Percentiles rank a stretch among this genome's conserved stretches.
These are phyloP conservation scores for Cydia strobilella DNA, from an alignment of 1,140 invertebrate species.

Conservation along the genomic window DNA sequence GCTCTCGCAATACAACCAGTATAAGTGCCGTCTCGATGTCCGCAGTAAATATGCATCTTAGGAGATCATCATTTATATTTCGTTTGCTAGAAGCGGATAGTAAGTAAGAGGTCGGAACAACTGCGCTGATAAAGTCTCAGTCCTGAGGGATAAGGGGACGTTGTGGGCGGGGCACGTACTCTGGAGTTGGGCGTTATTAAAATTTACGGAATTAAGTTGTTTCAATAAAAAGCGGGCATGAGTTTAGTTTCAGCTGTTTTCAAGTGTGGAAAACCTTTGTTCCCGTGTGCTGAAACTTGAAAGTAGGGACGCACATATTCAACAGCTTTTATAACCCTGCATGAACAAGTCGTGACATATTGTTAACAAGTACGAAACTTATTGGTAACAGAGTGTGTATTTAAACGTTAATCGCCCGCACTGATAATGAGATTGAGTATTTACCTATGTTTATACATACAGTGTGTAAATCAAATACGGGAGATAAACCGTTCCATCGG, in stretches of 20 bases:
- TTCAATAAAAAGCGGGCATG: constrained; percentile 4
- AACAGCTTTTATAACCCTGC: background rate
- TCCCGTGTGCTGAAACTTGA: background rate
- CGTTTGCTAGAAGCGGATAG: background rate
- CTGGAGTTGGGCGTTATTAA: constrained; percentile 30
- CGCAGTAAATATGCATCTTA: background rate
- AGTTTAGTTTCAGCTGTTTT: constrained; percentile 1
- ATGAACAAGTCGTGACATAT: too few species aligned
- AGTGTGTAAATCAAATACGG: too few species aligned
- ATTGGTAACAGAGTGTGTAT: background rate
- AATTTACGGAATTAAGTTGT: constrained; percentile 27
- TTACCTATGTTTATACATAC: too few species aligned
- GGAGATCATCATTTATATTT: background rate
- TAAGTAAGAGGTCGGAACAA: background rate
- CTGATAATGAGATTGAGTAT: background rate
- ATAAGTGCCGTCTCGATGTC: background rate
- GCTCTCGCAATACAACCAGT: background rate
- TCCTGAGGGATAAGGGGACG: constrained; percentile 45
- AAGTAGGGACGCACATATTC: background rate
- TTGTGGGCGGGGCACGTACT: constrained; percentile 33
- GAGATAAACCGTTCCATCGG: too few species aligned
- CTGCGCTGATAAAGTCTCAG: constrained; percentile 50
- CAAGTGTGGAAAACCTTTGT: background rate
- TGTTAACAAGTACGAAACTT: background rate
- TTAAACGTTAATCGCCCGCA: background rate